Base-by-base conservation (phyloP, 2,888 invertebrate genomes). In the Hermaeophaga mercurialis region DNA sequence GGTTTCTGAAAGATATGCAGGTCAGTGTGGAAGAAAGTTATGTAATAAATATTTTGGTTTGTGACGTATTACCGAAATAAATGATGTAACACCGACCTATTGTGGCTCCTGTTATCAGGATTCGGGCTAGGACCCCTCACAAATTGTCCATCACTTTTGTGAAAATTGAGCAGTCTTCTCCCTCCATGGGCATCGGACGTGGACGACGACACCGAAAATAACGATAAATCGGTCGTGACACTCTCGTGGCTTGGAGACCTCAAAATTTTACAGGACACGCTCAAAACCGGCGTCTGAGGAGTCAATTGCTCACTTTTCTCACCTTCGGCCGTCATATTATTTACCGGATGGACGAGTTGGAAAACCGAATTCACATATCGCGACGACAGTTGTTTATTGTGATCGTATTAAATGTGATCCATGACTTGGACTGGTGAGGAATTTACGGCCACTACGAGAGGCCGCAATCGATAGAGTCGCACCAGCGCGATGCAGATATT, bases 221-320 rank as follows among this genome's bases (percentile, higher is more conserved):
- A 79, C 0, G 90, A 91, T 48, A 91, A 79, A 76, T 91, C 91
- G 0, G 91, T 91, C 9, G 90, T 90, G 66, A 91, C 89, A 12
- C 90, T 90, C 78, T 92, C 91, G 78, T 90, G 90, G 12, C 90
- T 90, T 3, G 91, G 91, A 1, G 91, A 91, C 47, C 91, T 83
- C 59, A 86, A 74, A 79, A 87, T 85, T 58, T 88, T 84, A 70
- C 85, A 84, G 64, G 82, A 73, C 43, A 82, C 81, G 65, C 79
- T 80, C 61, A 82, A 70, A 9, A 79, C 78, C 7, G 82, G 80
- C 36, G 80, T 80, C 64, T 81, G 81, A 2, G 78, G 77, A 18
- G 65, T 54, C 56, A 58, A 52, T 28, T 60, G 63, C 28, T 56
- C 55, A 17, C 31, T 47, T 38, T 48, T 57, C 12, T 54, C 53